These are phyloP conservation scores for Patella pellucida DNA, from an alignment of 2,888 invertebrate species.

Conservation along the genomic window DNA sequence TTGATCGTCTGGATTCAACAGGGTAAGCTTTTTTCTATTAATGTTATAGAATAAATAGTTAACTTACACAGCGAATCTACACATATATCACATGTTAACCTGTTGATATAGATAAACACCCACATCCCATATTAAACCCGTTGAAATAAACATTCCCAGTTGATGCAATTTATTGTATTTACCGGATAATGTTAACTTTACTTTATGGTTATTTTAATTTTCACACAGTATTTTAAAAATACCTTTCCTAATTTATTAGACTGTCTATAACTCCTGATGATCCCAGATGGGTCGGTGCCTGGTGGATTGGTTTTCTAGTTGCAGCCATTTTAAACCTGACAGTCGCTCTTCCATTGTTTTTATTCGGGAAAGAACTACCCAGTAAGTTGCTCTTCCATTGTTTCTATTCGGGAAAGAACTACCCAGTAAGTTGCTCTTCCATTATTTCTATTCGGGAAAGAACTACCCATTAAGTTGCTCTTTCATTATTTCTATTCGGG, in stretches of 20 bases:
- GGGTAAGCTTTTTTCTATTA: slow-evolving; percentile 35
- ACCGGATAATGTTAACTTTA: background rate
- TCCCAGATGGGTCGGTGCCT: slow-evolving; percentile 83
- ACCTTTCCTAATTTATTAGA: no score
- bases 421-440: slow-evolving; percentile 76
- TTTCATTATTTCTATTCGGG: slow-evolving; percentile 79
- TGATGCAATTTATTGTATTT: no score
- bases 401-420: slow-evolving; percentile 80
- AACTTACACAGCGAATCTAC: background rate
- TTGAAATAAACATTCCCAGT: background rate
- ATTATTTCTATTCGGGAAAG: slow-evolving; percentile 80
- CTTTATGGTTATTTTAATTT: no score
- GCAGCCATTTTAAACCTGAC: slow-evolving; percentile 77
- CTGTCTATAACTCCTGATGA: slow-evolving; percentile 74
- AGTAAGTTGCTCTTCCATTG: slow-evolving; percentile 74
- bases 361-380: slow-evolving; percentile 81
- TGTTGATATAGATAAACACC: no score
- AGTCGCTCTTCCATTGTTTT: slow-evolving; percentile 77
- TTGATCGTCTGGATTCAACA: slow-evolving; percentile 46
- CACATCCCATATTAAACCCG: background rate
- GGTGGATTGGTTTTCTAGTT: slow-evolving; percentile 85
- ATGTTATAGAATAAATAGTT: background rate
- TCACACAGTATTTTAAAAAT: no score
- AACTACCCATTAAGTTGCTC: slow-evolving; percentile 76
- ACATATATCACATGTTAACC: background rate